Evolutionary conservation across 2,888 invertebrate species (phyloP).

Genomic region (Lasioglossum malachurum): DNA sequence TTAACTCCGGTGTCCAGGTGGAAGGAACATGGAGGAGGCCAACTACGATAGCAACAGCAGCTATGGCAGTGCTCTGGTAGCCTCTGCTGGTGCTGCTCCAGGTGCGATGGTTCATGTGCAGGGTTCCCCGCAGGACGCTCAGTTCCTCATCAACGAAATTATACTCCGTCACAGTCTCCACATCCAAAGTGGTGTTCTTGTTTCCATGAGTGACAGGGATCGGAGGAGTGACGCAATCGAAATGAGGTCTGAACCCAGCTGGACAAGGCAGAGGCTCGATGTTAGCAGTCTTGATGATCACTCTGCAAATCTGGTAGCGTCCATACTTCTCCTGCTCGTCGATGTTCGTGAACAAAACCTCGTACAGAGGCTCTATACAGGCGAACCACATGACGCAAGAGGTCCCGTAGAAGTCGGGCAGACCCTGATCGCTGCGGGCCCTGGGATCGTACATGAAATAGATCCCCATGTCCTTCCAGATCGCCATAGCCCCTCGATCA

Average conservation of each 20-base stretch:
- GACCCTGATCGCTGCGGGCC: constrained; percentile 70
- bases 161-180: constrained; percentile 70
- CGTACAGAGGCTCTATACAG: constrained; percentile 77
- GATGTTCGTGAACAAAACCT: constrained; percentile 75
- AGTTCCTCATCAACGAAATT: constrained; percentile 73
- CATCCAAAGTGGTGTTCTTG: constrained; percentile 71
- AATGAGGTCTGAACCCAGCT: constrained; percentile 74
- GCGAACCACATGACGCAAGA: constrained; percentile 81
- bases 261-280: constrained; percentile 79
- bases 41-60: constrained; percentile 87
- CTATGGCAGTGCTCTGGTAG: constrained; percentile 86
- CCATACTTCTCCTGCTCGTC: constrained; percentile 76
- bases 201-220: constrained; percentile 64
- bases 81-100: constrained; percentile 73
- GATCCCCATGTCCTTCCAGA: constrained; percentile 80
- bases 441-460: constrained; percentile 81
- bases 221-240: constrained; percentile 66
- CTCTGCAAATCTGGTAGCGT: constrained; percentile 73
- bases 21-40: constrained; percentile 86
- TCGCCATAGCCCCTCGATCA: constrained; percentile 73
- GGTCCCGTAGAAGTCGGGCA: constrained; percentile 64
- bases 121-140: constrained; percentile 71
- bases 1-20: constrained; percentile 86
- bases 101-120: constrained; percentile 71
- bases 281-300: constrained; percentile 73